Conservation (phyloP, 2,113 vertebrate species). For the Scomber colias region DNA sequence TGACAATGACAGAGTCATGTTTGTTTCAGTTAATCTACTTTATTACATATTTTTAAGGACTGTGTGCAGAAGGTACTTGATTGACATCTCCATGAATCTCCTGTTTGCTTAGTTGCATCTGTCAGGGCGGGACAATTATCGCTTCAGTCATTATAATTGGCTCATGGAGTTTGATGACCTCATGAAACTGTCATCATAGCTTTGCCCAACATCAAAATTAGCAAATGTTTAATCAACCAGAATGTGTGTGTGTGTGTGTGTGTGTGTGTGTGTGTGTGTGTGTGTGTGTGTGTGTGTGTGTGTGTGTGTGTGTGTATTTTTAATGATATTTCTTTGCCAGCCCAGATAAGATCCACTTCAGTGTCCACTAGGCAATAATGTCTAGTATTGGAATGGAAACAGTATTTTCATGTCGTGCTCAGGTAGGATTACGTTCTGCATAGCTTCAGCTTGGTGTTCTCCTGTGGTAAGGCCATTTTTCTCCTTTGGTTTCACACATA, state of each 20-base stretch:
- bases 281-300: too few relatives aligned
- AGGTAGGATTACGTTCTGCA: not conserved
- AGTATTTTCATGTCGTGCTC: not conserved
- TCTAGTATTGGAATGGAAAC: not conserved
- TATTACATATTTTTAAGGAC: too few relatives aligned
- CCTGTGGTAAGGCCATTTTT: not conserved
- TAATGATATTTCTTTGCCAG: not conserved
- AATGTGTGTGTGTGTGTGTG: not conserved
- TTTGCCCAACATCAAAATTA: not conserved
- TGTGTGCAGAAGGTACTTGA: not conserved
- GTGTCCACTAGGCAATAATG: too few relatives aligned
- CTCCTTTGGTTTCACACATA: slow-evolving; percentile 19
- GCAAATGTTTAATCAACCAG: not conserved
- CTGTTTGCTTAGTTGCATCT: not conserved
- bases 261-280: not conserved
- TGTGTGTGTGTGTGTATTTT: not conserved
- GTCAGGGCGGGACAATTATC: not conserved
- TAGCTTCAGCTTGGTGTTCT: not conserved
- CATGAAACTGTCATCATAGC: not conserved
- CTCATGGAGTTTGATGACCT: not conserved
- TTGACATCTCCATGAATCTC: not conserved
- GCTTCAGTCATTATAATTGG: slow-evolving; percentile 3
- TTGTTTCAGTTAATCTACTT: not conserved
- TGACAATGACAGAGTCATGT: not conserved
- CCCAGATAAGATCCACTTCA: not conserved